These are phyloP conservation scores for Poicephalus gulielmi DNA, from an alignment of 2,113 vertebrate species.

Conservation along the genomic window DNA sequence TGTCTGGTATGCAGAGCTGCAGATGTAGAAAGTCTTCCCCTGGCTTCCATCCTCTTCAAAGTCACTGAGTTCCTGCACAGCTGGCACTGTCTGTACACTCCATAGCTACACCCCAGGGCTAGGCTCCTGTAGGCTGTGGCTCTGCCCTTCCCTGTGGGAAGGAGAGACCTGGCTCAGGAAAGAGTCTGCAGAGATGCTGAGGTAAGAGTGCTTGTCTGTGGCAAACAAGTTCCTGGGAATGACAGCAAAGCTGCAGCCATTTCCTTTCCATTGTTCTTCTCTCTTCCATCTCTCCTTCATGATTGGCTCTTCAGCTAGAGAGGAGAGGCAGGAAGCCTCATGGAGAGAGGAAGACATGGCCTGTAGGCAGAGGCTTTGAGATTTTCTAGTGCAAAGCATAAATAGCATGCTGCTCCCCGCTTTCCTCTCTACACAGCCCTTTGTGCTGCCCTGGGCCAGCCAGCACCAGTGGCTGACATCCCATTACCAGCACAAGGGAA, in stretches of 20 bases:
- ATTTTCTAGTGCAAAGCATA: neutral
- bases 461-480: neutral
- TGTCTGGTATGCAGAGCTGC: neutral
- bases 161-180: neutral
- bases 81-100: neutral
- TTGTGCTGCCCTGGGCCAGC: neutral
- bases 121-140: neutral
- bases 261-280: neutral
- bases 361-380: neutral
- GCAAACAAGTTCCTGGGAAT: neutral
- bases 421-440: neutral
- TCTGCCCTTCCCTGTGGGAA: neutral
- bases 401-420: rapidly evolving
- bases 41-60: neutral
- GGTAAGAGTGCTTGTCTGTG: neutral
- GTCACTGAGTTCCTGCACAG: neutral
- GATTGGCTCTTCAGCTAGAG: neutral
- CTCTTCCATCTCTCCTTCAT: neutral
- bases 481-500: neutral
- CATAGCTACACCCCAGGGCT: neutral
- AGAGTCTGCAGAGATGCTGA: neutral
- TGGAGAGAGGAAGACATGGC: neutral
- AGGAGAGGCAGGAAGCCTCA: neutral
- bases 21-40: neutral
- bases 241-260: neutral